Conservation (phyloP, 2,888 invertebrate genomes). For the Metacarcinus magister region DNA sequence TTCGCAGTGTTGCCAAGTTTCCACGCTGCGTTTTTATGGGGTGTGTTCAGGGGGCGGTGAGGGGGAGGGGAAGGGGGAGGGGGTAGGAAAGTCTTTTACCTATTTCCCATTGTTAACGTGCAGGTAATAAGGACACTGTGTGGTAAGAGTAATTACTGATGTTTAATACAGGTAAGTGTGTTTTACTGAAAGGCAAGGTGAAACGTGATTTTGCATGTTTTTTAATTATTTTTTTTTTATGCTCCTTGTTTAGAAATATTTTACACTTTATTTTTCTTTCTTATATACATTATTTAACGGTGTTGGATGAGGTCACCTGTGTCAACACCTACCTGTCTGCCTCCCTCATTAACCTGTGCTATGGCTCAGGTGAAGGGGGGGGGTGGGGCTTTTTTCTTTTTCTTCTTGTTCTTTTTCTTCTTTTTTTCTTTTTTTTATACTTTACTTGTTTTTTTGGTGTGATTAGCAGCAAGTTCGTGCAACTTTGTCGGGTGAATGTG, state of each 20-base stretch:
- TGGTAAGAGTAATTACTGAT: background rate
- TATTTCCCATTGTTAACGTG: background rate
- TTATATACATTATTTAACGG: background rate
- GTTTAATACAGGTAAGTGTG: background rate
- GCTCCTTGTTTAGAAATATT: background rate
- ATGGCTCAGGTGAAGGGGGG: background rate
- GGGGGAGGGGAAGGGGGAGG: background rate
- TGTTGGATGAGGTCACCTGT: background rate
- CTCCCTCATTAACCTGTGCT: background rate
- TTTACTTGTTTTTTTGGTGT: background rate
- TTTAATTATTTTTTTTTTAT: background rate
- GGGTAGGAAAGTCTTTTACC: background rate
- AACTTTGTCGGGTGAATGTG: too few relatives aligned
- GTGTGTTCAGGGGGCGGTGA: background rate
- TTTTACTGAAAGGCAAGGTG: background rate
- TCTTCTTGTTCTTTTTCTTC: background rate
- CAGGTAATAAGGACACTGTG: background rate
- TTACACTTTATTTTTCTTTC: background rate
- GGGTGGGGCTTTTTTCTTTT: background rate
- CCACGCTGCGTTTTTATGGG: background rate
- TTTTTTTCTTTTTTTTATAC: background rate
- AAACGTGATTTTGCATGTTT: background rate
- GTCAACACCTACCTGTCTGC: background rate
- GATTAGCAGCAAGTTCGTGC: too few relatives aligned
- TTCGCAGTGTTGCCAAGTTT: constrained; percentile 32